Evolutionary conservation across 1,140 invertebrate species (phyloP), one percentile per base, ranked within the genome.

Genomic region (Pseudomyrmex flavicornis): DNA sequence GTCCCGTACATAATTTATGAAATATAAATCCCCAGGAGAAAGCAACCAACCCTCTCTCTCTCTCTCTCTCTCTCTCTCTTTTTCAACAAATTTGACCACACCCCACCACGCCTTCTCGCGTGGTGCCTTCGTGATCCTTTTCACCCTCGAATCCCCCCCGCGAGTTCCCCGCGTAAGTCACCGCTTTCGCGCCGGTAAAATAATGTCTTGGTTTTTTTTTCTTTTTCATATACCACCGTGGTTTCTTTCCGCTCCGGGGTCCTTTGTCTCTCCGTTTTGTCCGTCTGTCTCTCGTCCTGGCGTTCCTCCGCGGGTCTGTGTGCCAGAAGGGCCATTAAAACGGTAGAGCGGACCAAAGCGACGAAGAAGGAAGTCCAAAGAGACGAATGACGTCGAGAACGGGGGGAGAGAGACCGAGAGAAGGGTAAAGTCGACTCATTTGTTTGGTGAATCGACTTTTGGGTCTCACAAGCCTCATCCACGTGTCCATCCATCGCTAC

Each of bases 21-120:
- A 92, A 90, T 92, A 92, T 92, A 93, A 92, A 92, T 92, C 83
- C 35, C 35, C 80, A 76, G 82, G 66, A 72, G 85, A 68, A 88
- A 90, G 66, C 90, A 91, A 92, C 89, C 90, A 91, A 92, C 89
- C 90, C 92, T 63, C 35, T 7, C 35, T 35, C 35, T 35, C 35
- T 35, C 35, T 69, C 26, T 26, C 26, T 35, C 4, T 35, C 26
- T 35, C 26, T 35, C 26, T 5, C 26, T 35, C 4, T 35, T 35
- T 26, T 35, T 35, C 61, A 87, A 90, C 90, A 91, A 91, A 92
- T 91, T 92, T 88, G 90, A 89, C 90, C 92, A 92, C 90, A 90
- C 91, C 91, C 87, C 85, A 88, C 76, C 90, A 92, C 91, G 92
- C 92, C 91, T 85, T 69, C 85, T 73, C 85, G 63, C 88, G 66